These are phyloP conservation scores for Formica exsecta DNA, from an alignment of 1,140 invertebrate species.

Conservation along the genomic window DNA sequence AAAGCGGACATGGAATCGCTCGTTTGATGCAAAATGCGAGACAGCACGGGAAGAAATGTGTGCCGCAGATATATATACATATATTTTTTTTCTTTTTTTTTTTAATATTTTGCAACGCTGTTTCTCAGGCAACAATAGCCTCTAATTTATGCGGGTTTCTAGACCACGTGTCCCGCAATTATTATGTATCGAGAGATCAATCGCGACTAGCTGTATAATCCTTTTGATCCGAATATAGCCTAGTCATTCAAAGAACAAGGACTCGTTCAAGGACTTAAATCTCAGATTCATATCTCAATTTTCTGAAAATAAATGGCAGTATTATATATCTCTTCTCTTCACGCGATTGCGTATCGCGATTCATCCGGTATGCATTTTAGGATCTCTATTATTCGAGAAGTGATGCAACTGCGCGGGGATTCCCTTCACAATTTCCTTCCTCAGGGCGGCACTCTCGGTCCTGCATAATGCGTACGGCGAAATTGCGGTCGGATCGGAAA, in stretches of 20 bases:
- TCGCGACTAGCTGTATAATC: not conserved
- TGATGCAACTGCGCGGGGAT: not conserved
- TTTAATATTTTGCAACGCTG: not conserved
- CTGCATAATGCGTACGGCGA: not conserved
- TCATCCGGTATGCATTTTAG: not conserved
- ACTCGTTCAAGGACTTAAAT: not conserved
- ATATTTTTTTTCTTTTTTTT: not conserved
- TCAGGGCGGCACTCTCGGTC: not conserved
- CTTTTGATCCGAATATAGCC: not conserved
- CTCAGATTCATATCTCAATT: not conserved
- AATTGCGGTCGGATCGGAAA: conserved; percentile 39
- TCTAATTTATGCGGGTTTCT: conserved; percentile 45
- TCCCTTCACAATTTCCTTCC: conserved; percentile 21
- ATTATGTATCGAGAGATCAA: conserved; percentile 27
- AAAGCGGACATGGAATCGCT: conserved; percentile 50
- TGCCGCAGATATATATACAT: not conserved
- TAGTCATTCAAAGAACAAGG: not conserved
- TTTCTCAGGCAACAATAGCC: conserved; percentile 1
- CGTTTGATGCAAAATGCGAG: not conserved
- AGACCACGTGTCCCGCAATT: conserved; percentile 1
- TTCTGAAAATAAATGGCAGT: not conserved
- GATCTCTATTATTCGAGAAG: not conserved
- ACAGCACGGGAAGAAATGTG: not conserved
- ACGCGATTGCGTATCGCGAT: not conserved
- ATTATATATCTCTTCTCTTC: not conserved